Evolutionary conservation across 1,140 invertebrate genomes (phyloP).

Genomic region (Akabosia matsudoensis): DNA sequence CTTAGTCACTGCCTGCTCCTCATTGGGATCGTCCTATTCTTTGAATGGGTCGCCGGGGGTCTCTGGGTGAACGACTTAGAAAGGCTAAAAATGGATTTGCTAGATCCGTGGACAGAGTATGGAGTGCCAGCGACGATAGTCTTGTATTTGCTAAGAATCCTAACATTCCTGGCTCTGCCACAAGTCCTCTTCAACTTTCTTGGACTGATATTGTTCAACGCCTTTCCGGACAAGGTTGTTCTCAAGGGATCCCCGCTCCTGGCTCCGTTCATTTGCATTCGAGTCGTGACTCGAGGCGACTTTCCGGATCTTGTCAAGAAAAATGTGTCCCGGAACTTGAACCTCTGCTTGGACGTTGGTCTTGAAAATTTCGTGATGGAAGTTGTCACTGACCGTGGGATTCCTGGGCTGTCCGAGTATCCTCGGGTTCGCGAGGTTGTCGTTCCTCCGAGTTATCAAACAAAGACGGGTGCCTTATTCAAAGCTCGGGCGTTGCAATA

Average conservation of each 20-base stretch:
- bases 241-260: slow-evolving; percentile 55
- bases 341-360: slow-evolving; percentile 81
- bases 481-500: slow-evolving; percentile 63
- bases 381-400: slow-evolving; percentile 89
- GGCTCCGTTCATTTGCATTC: slow-evolving; percentile 61
- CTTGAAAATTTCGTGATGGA: slow-evolving; percentile 96
- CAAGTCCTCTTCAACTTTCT: slow-evolving; percentile 60
- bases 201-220: slow-evolving; percentile 59
- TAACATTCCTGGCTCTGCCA: slow-evolving; percentile 82
- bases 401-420: slow-evolving; percentile 58
- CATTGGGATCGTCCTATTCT: slow-evolving; percentile 68
- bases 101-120: slow-evolving; percentile 78
- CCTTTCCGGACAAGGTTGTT: slow-evolving; percentile 57
- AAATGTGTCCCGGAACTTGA: slow-evolving; percentile 61
- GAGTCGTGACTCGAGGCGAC: slow-evolving; percentile 61
- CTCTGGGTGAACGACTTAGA: slow-evolving; percentile 59
- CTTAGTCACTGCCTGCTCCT: slow-evolving; percentile 74
- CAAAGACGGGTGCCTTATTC: slow-evolving; percentile 58
- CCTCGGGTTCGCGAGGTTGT: slow-evolving; percentile 54
- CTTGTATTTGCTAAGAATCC: slow-evolving; percentile 73
- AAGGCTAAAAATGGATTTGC: slow-evolving; percentile 55
- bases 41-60: slow-evolving; percentile 75
- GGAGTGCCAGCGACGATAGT: slow-evolving; percentile 67
- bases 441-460: slow-evolving; percentile 55
- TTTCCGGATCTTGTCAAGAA: slow-evolving; percentile 59